A percentile compares a stretch with the other conserved stretches of the same genome.
Evolutionary conservation across 1,140 invertebrate species (phyloP).

Genomic region (Telenomus remus): DNA sequence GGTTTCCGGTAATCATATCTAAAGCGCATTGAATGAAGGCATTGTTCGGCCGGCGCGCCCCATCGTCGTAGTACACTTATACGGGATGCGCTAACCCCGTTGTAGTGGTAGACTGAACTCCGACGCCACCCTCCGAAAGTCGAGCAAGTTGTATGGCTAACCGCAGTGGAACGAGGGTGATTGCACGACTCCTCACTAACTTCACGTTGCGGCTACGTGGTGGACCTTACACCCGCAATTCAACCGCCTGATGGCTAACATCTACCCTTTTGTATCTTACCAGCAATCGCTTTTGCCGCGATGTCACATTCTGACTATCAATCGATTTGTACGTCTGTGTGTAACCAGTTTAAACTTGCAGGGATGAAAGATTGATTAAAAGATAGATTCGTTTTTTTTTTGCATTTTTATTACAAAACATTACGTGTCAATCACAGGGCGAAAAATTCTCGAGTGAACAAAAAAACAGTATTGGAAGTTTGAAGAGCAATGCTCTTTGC

Average conservation of each 20-base stretch:
- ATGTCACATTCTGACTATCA: conserved; percentile 37
- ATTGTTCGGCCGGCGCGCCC: conserved; percentile 70
- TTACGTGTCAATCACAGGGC: no score
- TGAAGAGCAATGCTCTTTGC: conserved; percentile 42
- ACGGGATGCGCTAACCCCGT: conserved; percentile 61
- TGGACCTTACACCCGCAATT: conserved; percentile 60
- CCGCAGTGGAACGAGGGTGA: conserved; percentile 53
- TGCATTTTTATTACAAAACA: no score
- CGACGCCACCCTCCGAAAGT: conserved; percentile 54
- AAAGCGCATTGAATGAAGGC: conserved; percentile 73
- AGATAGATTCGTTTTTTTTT: no score
- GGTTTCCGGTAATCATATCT: conserved; percentile 76
- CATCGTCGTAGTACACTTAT: conserved; percentile 71
- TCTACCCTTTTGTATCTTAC: conserved; percentile 47
- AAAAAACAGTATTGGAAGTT: conserved; percentile 3
- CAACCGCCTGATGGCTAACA: conserved; percentile 29
- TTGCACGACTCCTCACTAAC: conserved; percentile 41
- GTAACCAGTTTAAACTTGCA: not conserved
- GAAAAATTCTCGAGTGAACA: no score
- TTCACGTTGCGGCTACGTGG: conserved; percentile 52
- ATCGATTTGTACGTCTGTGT: conserved; percentile 24
- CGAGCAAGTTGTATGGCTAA: conserved; percentile 56
- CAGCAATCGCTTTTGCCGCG: conserved; percentile 32
- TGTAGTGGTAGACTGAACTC: conserved; percentile 44
- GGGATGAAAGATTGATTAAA: no score